phyloP scores from a whole-genome alignment of 2,113 vertebrate genomes.

The Serilophus lunatus region DNA sequence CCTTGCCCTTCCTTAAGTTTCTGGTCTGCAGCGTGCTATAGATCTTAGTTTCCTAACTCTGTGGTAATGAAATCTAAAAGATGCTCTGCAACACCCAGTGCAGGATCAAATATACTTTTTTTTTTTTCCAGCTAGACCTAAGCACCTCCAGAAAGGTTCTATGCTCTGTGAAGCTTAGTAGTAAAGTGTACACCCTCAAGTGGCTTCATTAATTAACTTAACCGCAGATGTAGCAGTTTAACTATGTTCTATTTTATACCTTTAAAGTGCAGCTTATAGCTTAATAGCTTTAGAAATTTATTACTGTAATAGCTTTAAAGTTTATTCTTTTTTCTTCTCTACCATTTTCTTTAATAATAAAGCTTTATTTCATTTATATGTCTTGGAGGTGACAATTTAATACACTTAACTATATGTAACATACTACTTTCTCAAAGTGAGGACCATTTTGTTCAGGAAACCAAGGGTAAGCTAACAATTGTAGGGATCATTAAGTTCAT shows the following conservation, averaged over 20 bases:
- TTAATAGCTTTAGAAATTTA: background rate
- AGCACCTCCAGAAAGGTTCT: background rate
- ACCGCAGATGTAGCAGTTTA: background rate
- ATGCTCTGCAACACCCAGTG: background rate
- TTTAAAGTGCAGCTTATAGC: background rate
- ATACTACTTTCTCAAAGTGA: background rate
- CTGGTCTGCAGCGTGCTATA: background rate
- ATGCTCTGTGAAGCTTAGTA: background rate
- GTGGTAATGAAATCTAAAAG: background rate
- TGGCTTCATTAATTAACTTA: background rate
- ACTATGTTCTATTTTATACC: background rate
- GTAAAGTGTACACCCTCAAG: background rate
- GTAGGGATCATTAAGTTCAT: background rate
- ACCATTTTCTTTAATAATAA: background rate
- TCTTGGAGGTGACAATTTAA: background rate
- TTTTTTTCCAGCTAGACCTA: background rate
- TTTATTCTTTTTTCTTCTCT: background rate
- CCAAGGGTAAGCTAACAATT: background rate
- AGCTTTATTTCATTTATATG: background rate
- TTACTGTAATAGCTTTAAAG: background rate
- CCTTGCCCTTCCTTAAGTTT: background rate
- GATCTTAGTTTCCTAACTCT: background rate
- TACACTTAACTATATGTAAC: background rate
- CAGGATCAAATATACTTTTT: background rate
- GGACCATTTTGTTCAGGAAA: background rate